A percentile compares a stretch with the other conserved stretches of the same genome.
Evolutionary conservation across 2,797 vertebrate species (phyloP).

Genomic region (Takifugu rubripes): DNA sequence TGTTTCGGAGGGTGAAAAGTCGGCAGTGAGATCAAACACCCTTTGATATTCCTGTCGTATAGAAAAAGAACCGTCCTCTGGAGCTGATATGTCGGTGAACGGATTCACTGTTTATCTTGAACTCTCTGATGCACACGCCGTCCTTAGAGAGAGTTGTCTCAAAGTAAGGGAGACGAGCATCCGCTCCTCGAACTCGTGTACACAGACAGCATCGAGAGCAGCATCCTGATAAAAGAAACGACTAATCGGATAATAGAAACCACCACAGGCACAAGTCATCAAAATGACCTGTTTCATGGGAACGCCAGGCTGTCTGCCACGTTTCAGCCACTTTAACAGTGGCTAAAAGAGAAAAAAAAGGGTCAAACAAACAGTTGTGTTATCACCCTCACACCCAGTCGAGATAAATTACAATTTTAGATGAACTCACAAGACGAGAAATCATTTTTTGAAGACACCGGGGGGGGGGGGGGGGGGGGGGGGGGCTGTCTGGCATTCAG

Average conservation of each 20-base stretch:
- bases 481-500: slow-evolving; percentile 51
- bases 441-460: slow-evolving; percentile 58
- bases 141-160: slow-evolving; percentile 28
- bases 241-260: too few relatives aligned
- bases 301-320: slow-evolving; percentile 9
- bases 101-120: slow-evolving; percentile 60
- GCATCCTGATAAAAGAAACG: too few relatives aligned
- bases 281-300: slow-evolving; percentile 5
- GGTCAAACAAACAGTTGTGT: background rate
- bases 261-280: too few relatives aligned
- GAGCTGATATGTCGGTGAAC: slow-evolving; percentile 48
- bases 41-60: slow-evolving; percentile 72
- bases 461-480: slow-evolving; percentile 24
- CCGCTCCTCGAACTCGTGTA: slow-evolving; percentile 4
- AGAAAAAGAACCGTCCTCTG: slow-evolving; percentile 46
- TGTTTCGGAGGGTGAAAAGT: slow-evolving; percentile 63
- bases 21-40: slow-evolving; percentile 63
- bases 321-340: slow-evolving; percentile 8
- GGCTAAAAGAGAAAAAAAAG: slow-evolving; percentile 11
- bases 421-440: slow-evolving; percentile 62
- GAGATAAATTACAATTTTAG: slow-evolving; percentile 52
- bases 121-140: slow-evolving; percentile 44
- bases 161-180: slow-evolving; percentile 26
- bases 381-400: slow-evolving; percentile 27
- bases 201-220: too few relatives aligned